These are phyloP conservation scores for Campoletis raptor DNA, from an alignment of 2,888 invertebrate genomes.

Conservation along the genomic window DNA sequence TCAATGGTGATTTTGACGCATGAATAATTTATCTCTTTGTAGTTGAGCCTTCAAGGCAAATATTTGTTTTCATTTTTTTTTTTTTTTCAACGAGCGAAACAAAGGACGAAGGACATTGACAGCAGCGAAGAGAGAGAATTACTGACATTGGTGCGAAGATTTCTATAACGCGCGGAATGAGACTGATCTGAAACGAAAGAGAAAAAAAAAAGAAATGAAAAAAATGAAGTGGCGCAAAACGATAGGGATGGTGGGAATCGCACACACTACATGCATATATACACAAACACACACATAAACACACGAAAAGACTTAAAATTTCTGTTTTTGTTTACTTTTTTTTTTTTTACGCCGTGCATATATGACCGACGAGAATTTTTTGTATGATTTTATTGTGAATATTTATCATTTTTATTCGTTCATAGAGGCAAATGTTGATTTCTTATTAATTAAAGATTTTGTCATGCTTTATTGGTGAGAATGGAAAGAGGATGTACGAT, in stretches of 20 bases:
- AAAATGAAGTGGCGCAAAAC: slow-evolving; percentile 45
- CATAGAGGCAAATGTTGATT: slow-evolving; percentile 80
- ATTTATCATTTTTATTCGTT: slow-evolving; percentile 76
- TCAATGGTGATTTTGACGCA: slow-evolving; percentile 79
- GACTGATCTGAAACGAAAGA: slow-evolving; percentile 52
- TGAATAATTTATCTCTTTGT: slow-evolving; percentile 78
- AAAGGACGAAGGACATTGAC: slow-evolving; percentile 64
- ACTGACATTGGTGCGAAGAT: slow-evolving; percentile 43
- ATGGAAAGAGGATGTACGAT: slow-evolving; percentile 69
- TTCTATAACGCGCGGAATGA: slow-evolving; percentile 49
- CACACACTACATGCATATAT: slow-evolving; percentile 63
- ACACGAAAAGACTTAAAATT: slow-evolving; percentile 46
- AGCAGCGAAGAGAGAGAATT: slow-evolving; percentile 66
- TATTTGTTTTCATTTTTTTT: background rate
- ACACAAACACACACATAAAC: slow-evolving; percentile 56
- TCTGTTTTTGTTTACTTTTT: slow-evolving; percentile 4
- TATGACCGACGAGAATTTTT: slow-evolving; percentile 79
- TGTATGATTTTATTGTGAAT: slow-evolving; percentile 82
- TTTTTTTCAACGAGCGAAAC: slow-evolving; percentile 18
- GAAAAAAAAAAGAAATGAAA: background rate
- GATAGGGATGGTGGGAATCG: slow-evolving; percentile 59
- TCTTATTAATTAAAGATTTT: slow-evolving; percentile 81
- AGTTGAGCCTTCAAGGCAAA: slow-evolving; percentile 76
- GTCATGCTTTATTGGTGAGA: slow-evolving; percentile 76
- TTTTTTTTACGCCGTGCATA: slow-evolving; percentile 73